phyloP scores from a whole-genome alignment of 1,140 invertebrate genomes.

The Atta colombica region DNA sequence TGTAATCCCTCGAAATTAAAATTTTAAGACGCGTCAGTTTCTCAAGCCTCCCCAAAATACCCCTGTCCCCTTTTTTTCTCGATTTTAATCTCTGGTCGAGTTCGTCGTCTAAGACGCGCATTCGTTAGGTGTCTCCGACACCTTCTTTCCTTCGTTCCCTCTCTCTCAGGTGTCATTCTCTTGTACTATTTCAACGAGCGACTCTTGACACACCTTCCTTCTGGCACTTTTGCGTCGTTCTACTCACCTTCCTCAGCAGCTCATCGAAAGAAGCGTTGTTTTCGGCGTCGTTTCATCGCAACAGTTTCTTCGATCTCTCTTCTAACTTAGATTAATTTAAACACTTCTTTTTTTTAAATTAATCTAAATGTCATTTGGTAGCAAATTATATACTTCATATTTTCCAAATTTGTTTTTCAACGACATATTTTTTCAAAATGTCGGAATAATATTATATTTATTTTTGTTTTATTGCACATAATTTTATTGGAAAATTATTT shows the following conservation, averaged over 20 bases:
- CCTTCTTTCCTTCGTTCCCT: slow-evolving; percentile 17
- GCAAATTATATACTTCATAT: background rate
- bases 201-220: background rate
- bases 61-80: background rate
- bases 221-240: background rate
- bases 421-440: background rate
- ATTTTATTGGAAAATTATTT: background rate
- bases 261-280: slow-evolving; percentile 1
- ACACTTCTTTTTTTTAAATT: background rate
- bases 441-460: background rate
- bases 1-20: slow-evolving; percentile 54
- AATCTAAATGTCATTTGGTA: background rate
- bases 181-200: slow-evolving; percentile 29
- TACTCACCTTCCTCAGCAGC: background rate
- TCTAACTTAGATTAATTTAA: background rate
- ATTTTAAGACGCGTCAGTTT: slow-evolving; percentile 57
- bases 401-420: background rate
- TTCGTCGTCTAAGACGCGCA: slow-evolving; percentile 13
- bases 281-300: slow-evolving; percentile 4
- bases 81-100: slow-evolving; percentile 15
- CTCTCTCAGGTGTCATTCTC: slow-evolving; percentile 14
- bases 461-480: background rate
- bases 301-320: background rate
- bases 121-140: slow-evolving; percentile 40
- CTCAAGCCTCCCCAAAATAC: background rate